These are phyloP conservation scores for Serilophus lunatus DNA, from an alignment of 2,113 vertebrate genomes.

Conservation along the genomic window DNA sequence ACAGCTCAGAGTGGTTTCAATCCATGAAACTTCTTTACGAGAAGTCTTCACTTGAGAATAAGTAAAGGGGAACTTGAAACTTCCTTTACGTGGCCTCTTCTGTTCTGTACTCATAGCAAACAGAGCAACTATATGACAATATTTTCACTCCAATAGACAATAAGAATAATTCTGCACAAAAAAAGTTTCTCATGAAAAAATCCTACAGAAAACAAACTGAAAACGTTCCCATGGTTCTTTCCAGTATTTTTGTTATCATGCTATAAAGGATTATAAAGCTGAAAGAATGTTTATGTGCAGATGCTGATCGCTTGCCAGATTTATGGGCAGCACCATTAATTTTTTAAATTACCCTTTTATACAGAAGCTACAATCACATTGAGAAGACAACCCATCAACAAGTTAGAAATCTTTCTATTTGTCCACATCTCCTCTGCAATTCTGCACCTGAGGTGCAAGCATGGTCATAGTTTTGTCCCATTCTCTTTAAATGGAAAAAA, in stretches of 20 bases:
- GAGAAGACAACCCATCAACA: neutral
- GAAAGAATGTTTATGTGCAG: neutral
- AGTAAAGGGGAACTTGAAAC: neutral
- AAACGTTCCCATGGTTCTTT: neutral
- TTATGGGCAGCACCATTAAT: neutral
- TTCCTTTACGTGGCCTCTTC: neutral
- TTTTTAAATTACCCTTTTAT: neutral
- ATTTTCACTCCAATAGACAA: neutral
- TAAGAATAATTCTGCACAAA: neutral
- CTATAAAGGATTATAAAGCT: neutral
- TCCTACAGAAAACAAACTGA: neutral
- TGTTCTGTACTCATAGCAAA: neutral
- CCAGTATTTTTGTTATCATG: neutral
- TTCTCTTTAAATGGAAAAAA: neutral
- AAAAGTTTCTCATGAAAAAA: neutral
- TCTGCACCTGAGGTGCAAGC: neutral
- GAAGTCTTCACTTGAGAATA: neutral
- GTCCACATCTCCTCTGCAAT: neutral
- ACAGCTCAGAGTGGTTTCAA: slow-evolving; percentile 9
- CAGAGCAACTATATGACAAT: neutral
- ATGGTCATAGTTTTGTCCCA: neutral
- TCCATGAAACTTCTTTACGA: neutral
- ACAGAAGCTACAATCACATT: neutral
- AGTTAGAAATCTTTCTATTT: neutral
- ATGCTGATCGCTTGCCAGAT: neutral